A percentile compares a stretch with the other conserved stretches of the same genome.
These are phyloP conservation scores for Heliconius congener DNA, from an alignment of 1,140 invertebrate genomes.

Conservation along the genomic window DNA sequence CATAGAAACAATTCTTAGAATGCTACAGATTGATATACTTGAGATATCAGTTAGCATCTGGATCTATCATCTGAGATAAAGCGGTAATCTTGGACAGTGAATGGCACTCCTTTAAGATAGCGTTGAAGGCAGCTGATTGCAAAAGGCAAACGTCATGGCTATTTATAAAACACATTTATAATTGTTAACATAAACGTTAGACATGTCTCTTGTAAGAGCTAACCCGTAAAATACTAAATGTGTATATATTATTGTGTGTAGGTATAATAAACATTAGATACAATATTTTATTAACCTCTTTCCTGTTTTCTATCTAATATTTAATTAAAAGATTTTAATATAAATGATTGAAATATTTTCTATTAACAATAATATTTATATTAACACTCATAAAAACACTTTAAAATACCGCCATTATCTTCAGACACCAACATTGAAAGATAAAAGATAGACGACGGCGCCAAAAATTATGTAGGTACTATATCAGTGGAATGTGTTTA, in stretches of 20 bases:
- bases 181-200: constrained; percentile 24
- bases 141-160: constrained; percentile 43
- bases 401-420: neutral
- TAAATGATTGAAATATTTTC: too few species aligned
- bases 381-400: neutral
- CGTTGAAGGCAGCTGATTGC: constrained; percentile 45
- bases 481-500: neutral
- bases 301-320: too few species aligned
- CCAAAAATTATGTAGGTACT: neutral
- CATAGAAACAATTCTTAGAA: constrained; percentile 34
- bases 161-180: constrained; percentile 48
- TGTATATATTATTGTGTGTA: neutral
- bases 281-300: too few species aligned
- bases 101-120: constrained; percentile 51
- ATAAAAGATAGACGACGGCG: neutral
- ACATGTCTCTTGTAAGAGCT: constrained; percentile 13
- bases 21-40: constrained; percentile 19
- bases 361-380: neutral
- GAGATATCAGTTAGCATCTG: constrained; percentile 26
- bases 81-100: constrained; percentile 33
- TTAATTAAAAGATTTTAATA: too few species aligned
- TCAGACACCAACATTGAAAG: neutral
- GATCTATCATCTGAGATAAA: constrained; percentile 32
- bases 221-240: neutral
- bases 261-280: too few species aligned